Conservation (phyloP, 2,797 vertebrate genomes). For the Sebastes cheni region DNA sequence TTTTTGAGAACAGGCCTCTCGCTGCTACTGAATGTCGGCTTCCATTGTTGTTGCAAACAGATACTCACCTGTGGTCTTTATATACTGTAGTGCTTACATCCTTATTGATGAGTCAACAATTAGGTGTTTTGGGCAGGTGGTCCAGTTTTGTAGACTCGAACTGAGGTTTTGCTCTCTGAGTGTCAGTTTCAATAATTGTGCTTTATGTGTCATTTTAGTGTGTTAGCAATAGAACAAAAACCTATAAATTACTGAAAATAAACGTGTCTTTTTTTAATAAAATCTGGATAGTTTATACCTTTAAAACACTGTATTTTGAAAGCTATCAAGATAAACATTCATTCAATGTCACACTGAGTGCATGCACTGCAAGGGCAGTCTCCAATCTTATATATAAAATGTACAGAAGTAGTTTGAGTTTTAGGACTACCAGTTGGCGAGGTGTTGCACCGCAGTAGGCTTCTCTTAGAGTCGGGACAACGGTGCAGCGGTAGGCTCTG, state of each 20-base stretch:
- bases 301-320: not conserved
- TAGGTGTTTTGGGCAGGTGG: no score
- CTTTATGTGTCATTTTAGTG: no score
- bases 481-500: slow-evolving; percentile 50
- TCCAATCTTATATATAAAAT: not conserved
- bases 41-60: no score
- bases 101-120: no score
- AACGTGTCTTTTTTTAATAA: not conserved
- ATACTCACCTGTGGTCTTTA: no score
- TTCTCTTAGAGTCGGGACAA: slow-evolving; percentile 50
- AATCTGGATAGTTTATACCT: not conserved
- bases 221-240: not conserved
- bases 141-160: fast-evolving
- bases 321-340: not conserved
- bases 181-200: no score
- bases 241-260: not conserved
- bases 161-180: no score
- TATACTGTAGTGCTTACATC: no score
- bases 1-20: no score
- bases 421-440: not conserved
- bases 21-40: no score
- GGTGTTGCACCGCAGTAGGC: slow-evolving; percentile 23
- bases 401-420: not conserved
- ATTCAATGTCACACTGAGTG: not conserved
- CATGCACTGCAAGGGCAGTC: not conserved